phyloP scores from a whole-genome alignment of 2,113 vertebrate genomes.

The Dasypus novemcinctus region DNA sequence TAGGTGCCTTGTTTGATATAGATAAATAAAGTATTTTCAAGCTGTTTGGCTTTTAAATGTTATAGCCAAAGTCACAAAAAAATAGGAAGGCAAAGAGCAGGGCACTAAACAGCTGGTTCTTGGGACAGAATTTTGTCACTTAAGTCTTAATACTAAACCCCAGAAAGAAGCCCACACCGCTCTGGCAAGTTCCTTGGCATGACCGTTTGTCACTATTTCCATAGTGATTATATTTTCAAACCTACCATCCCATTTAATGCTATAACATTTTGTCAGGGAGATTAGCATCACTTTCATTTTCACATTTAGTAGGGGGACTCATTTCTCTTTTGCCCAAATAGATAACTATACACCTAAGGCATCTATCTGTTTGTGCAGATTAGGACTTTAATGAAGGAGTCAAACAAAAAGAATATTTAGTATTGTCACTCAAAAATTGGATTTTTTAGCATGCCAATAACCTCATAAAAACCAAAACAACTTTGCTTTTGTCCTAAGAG shows the following conservation, averaged over 20 bases:
- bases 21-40: not conserved
- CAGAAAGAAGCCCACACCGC: not conserved
- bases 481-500: not conserved
- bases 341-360: not conserved
- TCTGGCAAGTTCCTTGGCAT: not conserved
- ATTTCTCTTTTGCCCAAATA: not conserved
- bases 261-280: not conserved
- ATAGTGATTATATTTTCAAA: not conserved
- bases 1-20: not conserved
- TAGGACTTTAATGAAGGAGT: not conserved
- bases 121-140: not conserved
- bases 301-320: not conserved
- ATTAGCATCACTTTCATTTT: not conserved
- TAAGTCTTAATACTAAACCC: not conserved
- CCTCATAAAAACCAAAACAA: not conserved
- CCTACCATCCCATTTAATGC: not conserved
- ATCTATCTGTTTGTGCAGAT: not conserved
- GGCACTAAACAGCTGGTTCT: not conserved
- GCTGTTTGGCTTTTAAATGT: not conserved
- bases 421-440: not conserved
- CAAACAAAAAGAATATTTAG: not conserved
- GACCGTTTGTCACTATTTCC: not conserved
- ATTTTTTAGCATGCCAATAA: not conserved
- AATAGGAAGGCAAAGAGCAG: not conserved
- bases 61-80: not conserved